phyloP scores from a whole-genome alignment of 2,888 invertebrate species.

The Corythucha ciliata region DNA sequence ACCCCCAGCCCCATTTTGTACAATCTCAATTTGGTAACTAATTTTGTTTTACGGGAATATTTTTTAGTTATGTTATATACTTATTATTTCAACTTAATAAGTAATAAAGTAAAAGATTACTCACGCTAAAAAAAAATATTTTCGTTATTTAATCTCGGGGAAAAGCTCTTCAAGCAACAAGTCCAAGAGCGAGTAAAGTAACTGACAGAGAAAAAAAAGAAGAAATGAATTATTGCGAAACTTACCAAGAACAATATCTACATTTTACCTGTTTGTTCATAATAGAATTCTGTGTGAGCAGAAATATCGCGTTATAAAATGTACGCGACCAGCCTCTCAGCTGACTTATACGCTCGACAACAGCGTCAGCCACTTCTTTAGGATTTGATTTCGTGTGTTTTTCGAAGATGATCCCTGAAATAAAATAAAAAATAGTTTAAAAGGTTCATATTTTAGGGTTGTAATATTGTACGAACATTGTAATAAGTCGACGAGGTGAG shows the following conservation, averaged over 20 bases:
- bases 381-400: slow-evolving; percentile 30
- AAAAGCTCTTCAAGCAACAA: slow-evolving; percentile 63
- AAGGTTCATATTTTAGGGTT: too few species aligned
- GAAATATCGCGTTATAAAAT: slow-evolving; percentile 42
- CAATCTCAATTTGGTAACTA: too few species aligned
- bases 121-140: slow-evolving; percentile 6
- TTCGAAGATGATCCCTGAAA: slow-evolving; percentile 33
- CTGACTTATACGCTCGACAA: slow-evolving; percentile 26
- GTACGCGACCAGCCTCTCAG: slow-evolving; percentile 41
- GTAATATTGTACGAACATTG: slow-evolving; percentile 49
- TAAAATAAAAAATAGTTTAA: too few species aligned
- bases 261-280: slow-evolving; percentile 49
- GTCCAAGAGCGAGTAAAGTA: slow-evolving; percentile 71
- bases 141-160: slow-evolving; percentile 48
- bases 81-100: too few species aligned
- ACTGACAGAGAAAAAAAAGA: slow-evolving; percentile 43
- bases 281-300: slow-evolving; percentile 48
- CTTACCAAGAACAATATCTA: background rate
- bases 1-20: too few species aligned
- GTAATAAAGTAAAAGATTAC: slow-evolving; percentile 13
- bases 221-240: background rate
- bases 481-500: slow-evolving; percentile 50
- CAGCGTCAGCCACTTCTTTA: slow-evolving; percentile 27
- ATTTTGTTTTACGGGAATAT: too few species aligned
- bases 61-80: too few species aligned